phyloP scores from a whole-genome alignment of 2,113 vertebrate genomes.

The Cyanoramphus novaezelandiae region DNA sequence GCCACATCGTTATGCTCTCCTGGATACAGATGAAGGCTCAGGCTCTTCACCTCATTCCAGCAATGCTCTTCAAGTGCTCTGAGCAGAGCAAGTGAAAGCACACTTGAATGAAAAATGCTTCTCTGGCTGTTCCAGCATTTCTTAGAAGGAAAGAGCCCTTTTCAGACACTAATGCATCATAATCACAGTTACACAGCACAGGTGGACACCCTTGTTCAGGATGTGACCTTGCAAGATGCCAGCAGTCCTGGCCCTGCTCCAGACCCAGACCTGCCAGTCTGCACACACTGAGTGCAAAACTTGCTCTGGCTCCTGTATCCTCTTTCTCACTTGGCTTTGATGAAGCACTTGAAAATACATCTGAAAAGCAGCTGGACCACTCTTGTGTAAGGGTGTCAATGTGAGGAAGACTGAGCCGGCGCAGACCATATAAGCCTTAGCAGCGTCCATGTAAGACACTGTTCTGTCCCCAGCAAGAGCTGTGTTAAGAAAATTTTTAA shows the following conservation, averaged over 20 bases:
- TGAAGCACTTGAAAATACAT: not conserved
- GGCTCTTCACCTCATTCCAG: not conserved
- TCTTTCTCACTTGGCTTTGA: accelerated
- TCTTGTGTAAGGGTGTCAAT: accelerated
- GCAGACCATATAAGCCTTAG: not conserved
- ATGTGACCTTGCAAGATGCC: not conserved
- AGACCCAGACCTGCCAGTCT: not conserved
- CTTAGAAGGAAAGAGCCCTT: not conserved
- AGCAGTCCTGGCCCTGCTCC: not conserved
- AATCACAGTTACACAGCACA: not conserved
- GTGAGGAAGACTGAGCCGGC: not conserved
- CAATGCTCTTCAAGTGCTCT: not conserved
- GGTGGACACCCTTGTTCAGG: not conserved
- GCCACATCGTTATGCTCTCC: too few relatives aligned
- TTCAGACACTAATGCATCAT: not conserved
- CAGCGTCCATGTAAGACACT: not conserved
- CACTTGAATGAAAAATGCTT: not conserved
- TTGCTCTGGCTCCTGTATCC: not conserved
- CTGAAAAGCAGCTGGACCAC: not conserved
- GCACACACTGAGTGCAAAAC: accelerated
- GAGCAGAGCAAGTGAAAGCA: not conserved
- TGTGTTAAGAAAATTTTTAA: not conserved
- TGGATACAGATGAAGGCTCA: not conserved
- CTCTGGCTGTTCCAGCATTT: not conserved
- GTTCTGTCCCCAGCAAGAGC: not conserved